Evolutionary conservation across 2,113 vertebrate species (phyloP).

Genomic region (Pithys albifrons): DNA sequence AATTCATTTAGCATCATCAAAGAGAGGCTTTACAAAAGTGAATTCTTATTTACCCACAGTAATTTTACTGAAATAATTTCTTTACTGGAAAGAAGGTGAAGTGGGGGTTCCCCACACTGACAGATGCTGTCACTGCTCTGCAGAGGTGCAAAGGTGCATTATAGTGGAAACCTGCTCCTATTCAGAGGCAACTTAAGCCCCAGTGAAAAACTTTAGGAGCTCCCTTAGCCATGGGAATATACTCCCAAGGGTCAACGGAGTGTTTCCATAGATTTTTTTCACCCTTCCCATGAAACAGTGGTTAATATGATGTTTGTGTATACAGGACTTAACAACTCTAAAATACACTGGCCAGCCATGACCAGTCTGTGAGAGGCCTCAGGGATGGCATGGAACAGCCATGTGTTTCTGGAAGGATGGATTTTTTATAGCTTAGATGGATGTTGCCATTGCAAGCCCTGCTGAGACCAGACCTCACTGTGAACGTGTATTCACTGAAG

Average conservation of each 20-base stretch:
- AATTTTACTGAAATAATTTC: background rate
- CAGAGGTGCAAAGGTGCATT: background rate
- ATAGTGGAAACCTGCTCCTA: background rate
- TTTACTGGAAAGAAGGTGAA: background rate
- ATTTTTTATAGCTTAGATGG: background rate
- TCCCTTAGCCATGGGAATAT: background rate
- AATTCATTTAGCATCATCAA: constrained; percentile 43
- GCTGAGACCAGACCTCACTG: background rate
- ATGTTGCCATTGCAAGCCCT: background rate
- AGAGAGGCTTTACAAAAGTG: constrained; percentile 18
- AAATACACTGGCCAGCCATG: background rate
- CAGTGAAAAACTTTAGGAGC: background rate
- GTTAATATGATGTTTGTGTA: background rate
- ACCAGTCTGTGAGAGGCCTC: background rate
- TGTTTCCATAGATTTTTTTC: background rate
- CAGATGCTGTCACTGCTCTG: background rate
- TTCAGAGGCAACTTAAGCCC: background rate
- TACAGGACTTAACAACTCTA: background rate
- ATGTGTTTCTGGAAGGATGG: background rate
- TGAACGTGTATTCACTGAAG: background rate
- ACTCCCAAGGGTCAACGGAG: background rate
- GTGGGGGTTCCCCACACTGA: background rate
- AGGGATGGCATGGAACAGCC: background rate
- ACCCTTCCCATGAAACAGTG: background rate
- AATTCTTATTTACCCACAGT: constrained; percentile 23